Base-by-base conservation (phyloP, 2,113 vertebrate genomes). In the Haemorhous mexicanus region DNA sequence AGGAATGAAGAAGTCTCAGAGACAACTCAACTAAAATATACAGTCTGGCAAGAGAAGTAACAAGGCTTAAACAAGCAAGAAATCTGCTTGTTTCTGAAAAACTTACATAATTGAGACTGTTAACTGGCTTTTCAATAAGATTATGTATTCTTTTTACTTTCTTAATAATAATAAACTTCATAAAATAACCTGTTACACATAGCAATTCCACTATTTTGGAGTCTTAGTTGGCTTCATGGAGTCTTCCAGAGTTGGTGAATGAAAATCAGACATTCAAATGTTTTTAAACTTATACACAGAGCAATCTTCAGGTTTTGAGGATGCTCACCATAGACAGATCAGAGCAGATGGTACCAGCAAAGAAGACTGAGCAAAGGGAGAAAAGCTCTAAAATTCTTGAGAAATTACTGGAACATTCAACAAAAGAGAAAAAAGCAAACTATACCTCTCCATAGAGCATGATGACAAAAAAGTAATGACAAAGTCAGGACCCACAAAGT, bases 281-380 rank as follows among this genome's bases (percentile, higher is more conserved):
- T 58, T 6, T 9, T 43, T 44, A 13, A 84, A 43, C 8, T 80
- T 11, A 9, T 2, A 28, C 1, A 26, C 15, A 75, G 55, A 68
- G 11, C 13, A 44, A 32, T 6, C 7, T 37, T 47, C 5, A 41
- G 8, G 9, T 78, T 78, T 72, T 64, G 37, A 79, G 16, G 27
- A 47, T 83, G 56, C 13, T 90, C 24, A 53, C 8, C 3, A 3
- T 0, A 53, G n/a, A 61, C 13, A 35, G 33, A 27, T 13, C 23
- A 89, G 27, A 59, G 14, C 11, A 12, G 11, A 7, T 22, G 4
- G 11, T 15, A 50, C 52, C 11, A 77, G 64, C 44, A 86, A 13
- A 8, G 3, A 3, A 9, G 2, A 13, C 1, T 4, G 4, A 6
- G 11, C 12, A 4, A 68, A 90, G 8, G 4, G 8, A 66, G 5